These are phyloP conservation scores for Pandemis cinnamomeana DNA, from an alignment of 2,888 invertebrate genomes.

Conservation along the genomic window DNA sequence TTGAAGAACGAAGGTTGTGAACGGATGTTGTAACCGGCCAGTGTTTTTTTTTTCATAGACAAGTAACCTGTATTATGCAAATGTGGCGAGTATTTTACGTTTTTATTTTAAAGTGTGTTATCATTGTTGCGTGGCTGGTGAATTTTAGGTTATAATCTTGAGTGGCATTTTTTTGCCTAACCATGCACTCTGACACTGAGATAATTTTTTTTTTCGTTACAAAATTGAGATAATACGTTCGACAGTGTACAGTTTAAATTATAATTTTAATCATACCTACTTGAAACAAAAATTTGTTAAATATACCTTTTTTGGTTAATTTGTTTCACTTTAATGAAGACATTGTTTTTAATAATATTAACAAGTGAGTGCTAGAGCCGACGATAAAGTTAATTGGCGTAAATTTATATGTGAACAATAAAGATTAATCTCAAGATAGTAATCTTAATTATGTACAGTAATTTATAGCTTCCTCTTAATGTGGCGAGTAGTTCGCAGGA, in stretches of 20 bases:
- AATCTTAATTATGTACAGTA: conserved; percentile 8
- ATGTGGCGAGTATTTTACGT: neutral
- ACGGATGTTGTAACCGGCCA: conserved; percentile 16
- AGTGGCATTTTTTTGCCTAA: neutral
- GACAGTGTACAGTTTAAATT: no score
- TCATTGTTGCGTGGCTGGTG: neutral
- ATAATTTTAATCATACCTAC: no score
- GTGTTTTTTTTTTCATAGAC: conserved; percentile 5
- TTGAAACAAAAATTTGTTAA: no score
- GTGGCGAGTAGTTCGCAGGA: neutral
- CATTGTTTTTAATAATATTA: neutral
- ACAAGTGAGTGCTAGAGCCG: neutral
- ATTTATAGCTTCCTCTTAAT: conserved; percentile 28
- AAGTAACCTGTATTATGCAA: neutral
- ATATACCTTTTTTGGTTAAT: no score
- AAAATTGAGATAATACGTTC: no score
- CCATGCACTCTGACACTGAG: no score
- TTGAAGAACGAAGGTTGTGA: conserved; percentile 21
- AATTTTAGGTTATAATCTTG: neutral
- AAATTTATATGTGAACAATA: conserved; percentile 16
- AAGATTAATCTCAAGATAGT: conserved; percentile 25
- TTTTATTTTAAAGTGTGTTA: neutral
- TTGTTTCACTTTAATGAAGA: no score
- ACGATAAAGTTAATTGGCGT: conserved; percentile 18
- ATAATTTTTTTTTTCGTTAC: no score